A percentile compares a stretch with the other conserved stretches of the same genome.
phyloP scores from a whole-genome alignment of 2,888 invertebrate species.

The Pachymerium ferrugineum region DNA sequence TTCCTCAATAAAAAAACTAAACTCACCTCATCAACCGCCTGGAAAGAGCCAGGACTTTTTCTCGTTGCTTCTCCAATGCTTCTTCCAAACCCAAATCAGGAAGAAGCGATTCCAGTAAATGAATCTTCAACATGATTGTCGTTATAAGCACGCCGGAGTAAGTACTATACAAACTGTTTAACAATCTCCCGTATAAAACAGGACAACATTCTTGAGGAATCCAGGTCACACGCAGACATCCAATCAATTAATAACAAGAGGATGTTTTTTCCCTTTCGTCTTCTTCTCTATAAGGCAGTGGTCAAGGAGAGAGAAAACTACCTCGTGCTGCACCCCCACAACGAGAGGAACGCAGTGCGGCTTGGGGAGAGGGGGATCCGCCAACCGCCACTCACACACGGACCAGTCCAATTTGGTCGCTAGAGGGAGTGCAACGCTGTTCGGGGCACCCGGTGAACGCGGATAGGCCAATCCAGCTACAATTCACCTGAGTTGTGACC shows the following conservation, averaged over 20 bases:
- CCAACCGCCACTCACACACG: slow-evolving; percentile 4
- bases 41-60: slow-evolving; percentile 31
- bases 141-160: too few species aligned
- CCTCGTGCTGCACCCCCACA: not conserved
- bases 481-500: slow-evolving; percentile 15
- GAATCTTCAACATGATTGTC: slow-evolving; percentile 31
- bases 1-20: not conserved
- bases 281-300: not conserved
- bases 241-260: not conserved
- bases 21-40: slow-evolving; percentile 30
- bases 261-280: not conserved
- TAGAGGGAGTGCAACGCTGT: not conserved
- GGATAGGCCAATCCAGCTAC: slow-evolving; percentile 21
- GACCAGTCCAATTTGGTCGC: not conserved
- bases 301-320: not conserved
- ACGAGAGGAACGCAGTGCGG: slow-evolving; percentile 1
- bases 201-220: not conserved
- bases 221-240: slow-evolving; percentile 1
- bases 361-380: slow-evolving; percentile 6
- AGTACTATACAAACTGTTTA: not conserved
- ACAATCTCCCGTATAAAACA: not conserved
- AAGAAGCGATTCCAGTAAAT: slow-evolving; percentile 28
- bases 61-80: slow-evolving; percentile 25
- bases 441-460: not conserved
- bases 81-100: slow-evolving; percentile 31